phyloP scores from a whole-genome alignment of 64 coral and sea anemone genomes.

The Astreopora myriophthalma region DNA sequence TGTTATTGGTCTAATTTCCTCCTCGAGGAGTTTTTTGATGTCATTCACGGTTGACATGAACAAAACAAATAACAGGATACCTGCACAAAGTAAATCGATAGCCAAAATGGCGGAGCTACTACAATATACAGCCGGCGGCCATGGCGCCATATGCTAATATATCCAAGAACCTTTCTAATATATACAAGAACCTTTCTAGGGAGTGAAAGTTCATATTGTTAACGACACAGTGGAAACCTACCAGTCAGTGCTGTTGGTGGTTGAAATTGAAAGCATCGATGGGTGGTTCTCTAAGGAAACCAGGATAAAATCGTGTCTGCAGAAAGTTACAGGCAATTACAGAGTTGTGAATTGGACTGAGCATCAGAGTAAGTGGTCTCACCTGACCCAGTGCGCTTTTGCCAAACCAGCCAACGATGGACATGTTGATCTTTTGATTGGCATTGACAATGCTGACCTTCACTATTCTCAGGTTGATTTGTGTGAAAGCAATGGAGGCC shows the following conservation, averaged over 20 bases:
- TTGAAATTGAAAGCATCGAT: conserved; percentile 38
- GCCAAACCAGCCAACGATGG: conserved; percentile 38
- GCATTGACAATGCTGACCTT: conserved; percentile 55
- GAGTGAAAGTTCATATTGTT: too few species aligned
- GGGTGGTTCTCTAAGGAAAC: conserved; percentile 31
- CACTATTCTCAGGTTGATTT: conserved; percentile 55
- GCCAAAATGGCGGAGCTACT: not conserved
- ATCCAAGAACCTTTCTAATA: too few species aligned
- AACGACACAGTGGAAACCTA: too few species aligned
- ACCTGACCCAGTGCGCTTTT: conserved; percentile 42
- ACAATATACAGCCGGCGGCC: not conserved
- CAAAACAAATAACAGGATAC: not conserved
- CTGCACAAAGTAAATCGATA: not conserved
- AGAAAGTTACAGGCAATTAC: conserved; percentile 52
- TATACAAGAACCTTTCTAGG: too few species aligned
- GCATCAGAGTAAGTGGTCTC: conserved; percentile 19
- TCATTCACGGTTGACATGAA: not conserved
- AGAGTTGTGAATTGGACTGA: conserved; percentile 48
- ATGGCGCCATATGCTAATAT: not conserved
- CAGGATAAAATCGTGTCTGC: conserved; percentile 54
- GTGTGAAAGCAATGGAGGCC: not conserved
- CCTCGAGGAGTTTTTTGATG: not conserved
- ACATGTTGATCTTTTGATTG: not conserved
- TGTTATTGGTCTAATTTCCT: not conserved
- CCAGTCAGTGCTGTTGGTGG: conserved; percentile 49